phyloP scores from a whole-genome alignment of 1,140 invertebrate species.

The Drosophila sucinea region DNA sequence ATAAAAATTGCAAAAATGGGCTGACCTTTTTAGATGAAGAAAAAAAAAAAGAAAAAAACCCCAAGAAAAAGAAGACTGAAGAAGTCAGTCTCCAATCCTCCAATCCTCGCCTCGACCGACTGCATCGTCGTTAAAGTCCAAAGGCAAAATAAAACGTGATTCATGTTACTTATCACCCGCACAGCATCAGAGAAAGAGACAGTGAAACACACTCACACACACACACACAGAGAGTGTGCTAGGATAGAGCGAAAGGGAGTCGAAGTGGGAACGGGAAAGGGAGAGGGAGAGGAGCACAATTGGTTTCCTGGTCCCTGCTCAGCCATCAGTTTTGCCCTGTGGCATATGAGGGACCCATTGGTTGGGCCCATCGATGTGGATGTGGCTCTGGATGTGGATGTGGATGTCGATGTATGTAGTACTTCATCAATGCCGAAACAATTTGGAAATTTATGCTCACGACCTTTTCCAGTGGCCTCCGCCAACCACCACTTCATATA shows the following conservation, averaged over 20 bases:
- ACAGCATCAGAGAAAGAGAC: constrained; percentile 56
- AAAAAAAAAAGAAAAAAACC: not conserved
- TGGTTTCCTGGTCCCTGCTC: constrained; percentile 63
- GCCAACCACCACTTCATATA: constrained; percentile 13
- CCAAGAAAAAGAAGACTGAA: constrained; percentile 28
- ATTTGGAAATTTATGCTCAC: constrained; percentile 80
- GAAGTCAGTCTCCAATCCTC: constrained; percentile 52
- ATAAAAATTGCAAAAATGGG: constrained; percentile 68
- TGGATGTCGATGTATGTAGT: not conserved
- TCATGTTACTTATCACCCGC: constrained; percentile 81
- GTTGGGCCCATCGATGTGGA: constrained; percentile 15
- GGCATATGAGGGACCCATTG: constrained; percentile 68
- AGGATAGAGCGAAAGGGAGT: constrained; percentile 23
- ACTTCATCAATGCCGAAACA: constrained; percentile 53
- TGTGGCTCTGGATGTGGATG: not conserved
- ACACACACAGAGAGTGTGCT: constrained; percentile 1
- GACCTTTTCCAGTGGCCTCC: constrained; percentile 61
- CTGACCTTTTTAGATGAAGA: constrained; percentile 60
- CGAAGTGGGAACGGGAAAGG: constrained; percentile 17
- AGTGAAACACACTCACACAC: not conserved
- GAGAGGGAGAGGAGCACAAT: constrained; percentile 49
- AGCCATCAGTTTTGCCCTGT: constrained; percentile 71
- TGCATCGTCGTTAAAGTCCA: constrained; percentile 79
- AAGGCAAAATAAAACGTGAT: constrained; percentile 81
- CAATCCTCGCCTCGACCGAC: constrained; percentile 31